Evolutionary conservation across 2,113 vertebrate species (phyloP), one percentile per base, ranked within the genome.

Genomic region (Corythornis madagascariensis): DNA sequence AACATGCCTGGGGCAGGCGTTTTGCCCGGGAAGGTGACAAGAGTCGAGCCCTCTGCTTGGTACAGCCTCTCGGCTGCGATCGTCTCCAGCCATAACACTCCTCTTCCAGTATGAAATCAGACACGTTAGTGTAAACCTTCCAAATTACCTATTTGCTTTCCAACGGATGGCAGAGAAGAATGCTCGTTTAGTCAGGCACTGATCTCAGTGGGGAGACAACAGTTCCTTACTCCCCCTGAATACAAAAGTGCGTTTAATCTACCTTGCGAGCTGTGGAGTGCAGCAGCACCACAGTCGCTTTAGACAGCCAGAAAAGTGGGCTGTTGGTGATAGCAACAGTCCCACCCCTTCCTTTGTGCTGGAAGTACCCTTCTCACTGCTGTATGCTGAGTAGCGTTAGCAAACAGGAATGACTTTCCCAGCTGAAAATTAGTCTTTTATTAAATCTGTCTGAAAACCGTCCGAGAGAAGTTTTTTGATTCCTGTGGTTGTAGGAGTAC

Each of bases 161-260:
- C 75, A 79, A 72, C 0, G 55, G 59, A 40, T 60, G 57, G 43
- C 86, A 69, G 70, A 67, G 86, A 52, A 86, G 61, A 86, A 82
- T 29, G 70, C 57, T 84, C 11, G 0, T 92, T 94, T 81, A 94
- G 65, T 75, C 73, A 67, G 89, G 53, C 73, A 71, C 61, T 89
- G 86, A 81, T 88, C 92, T 83, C 86, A 81, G 69, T 45, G 45
- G 74, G 86, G 40, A 64, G 90, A 65, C 40, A 60, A 57, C 70
- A 75, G 53, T 86, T 93, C 88, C 65, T 83, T 92, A 73, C 67
- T 88, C 40, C 11, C 16, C 5, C 22, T 67, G 89, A 86, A 83
- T 81, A 89, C 52, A 59, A 47, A 90, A 93, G 77, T 81, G 80
- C 48, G 60, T 95, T 83, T 96, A 86, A 90, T 92, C 73, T 93